Evolutionary conservation across 1,140 invertebrate genomes (phyloP), one percentile per base, ranked within the genome.

Genomic region (Globodera ellingtonae): DNA sequence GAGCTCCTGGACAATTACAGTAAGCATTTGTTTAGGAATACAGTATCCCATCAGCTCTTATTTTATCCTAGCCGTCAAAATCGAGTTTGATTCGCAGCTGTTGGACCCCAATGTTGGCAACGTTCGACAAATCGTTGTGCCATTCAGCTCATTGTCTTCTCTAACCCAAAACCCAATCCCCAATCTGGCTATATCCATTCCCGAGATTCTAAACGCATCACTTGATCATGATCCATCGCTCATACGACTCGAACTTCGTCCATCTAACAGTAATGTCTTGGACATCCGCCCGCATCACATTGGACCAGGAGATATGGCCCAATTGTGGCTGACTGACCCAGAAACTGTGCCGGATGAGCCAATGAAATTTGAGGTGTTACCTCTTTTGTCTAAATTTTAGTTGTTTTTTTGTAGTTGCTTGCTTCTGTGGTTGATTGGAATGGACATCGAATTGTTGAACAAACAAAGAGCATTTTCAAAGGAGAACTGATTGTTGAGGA

Each of bases 351-450:
- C 67, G 56, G 56, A 76, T 47, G n/a, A 65, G 67, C n/a, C 66
- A 69, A 8, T 69, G 1, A 21, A 65, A 65, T 65, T 65, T 21
- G 21, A 65, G 59, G 59, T 21, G 1, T 15, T 15, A 65, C n/a
- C n/a, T 65, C 2, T 65, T 65, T 75, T 59, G n/a, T 56, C 44
- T 18, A 46, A 15, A 56, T 24, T 56, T 24, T 56, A 56, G 65
- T 69, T 67, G n/a, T 59, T 46, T 46, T 66, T 59, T 76, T 76
- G 21, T 35, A 76, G 67, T 47, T 76, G 44, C 56, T 76, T 65
- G 75, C 15, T 46, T 47, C 62, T 9, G 48, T 66, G 44, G 21
- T 76, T 65, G 56, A 67, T 21, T 21, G 67, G 59, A 65, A 75
- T 21, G 52, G 52, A 46, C 18, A 67, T 56, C 44, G 8, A 10